Evolutionary conservation across 1,140 invertebrate species (phyloP).

Genomic region (Pararge aegeria): DNA sequence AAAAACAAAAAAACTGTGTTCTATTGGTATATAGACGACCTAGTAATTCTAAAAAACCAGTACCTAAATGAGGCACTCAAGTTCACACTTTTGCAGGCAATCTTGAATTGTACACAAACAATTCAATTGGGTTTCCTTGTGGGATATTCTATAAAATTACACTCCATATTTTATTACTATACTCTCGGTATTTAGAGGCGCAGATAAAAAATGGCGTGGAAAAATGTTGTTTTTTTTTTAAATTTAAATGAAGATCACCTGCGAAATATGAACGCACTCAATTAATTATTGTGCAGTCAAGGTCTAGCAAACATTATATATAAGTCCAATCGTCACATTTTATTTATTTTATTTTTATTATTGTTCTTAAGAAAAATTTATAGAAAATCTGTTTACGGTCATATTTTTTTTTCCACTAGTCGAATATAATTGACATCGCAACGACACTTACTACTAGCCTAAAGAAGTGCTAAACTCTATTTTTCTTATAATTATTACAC

Average conservation of each 20-base stretch:
- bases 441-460: constrained; percentile 76
- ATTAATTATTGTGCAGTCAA: constrained; percentile 16
- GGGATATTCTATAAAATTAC: too few species aligned
- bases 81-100: constrained; percentile 15
- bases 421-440: constrained; percentile 78
- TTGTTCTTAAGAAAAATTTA: constrained; percentile 62
- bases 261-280: constrained; percentile 16
- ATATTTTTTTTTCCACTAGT: constrained; percentile 64
- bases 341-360: constrained; percentile 28
- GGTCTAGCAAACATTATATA: not conserved
- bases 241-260: not conserved
- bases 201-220: too few species aligned
- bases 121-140: too few species aligned
- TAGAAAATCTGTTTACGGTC: constrained; percentile 66
- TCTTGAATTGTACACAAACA: too few species aligned
- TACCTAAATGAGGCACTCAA: not conserved
- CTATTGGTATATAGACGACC: too few species aligned
- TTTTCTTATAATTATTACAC: constrained; percentile 62
- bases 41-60: not conserved
- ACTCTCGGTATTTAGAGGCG: too few species aligned
- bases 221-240: not conserved
- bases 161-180: too few species aligned
- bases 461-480: constrained; percentile 65
- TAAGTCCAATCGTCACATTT: constrained; percentile 23
- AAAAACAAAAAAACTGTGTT: too few species aligned